Conservation (phyloP, 2,797 vertebrate genomes). For the Rhyacichthys aspro region DNA sequence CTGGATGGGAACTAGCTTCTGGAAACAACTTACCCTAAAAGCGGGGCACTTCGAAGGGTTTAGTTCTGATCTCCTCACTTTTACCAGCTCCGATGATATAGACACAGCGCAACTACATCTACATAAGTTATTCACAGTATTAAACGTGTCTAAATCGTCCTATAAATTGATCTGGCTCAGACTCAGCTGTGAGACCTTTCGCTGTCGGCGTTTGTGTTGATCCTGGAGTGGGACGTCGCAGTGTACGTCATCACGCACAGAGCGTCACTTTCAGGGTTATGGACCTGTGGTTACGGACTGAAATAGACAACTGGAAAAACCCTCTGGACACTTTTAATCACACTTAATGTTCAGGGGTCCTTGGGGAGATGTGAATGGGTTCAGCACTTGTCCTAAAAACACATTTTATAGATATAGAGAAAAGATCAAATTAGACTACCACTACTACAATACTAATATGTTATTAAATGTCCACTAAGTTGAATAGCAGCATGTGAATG, state of each 20-base stretch:
- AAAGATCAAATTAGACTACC: too few relatives aligned
- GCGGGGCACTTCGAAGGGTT: constrained; percentile 14
- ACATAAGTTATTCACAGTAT: not conserved
- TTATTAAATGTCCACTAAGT: too few relatives aligned
- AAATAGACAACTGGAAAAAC: constrained; percentile 69
- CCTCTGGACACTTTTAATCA: constrained; percentile 32
- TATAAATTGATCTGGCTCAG: constrained; percentile 7
- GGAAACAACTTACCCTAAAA: constrained; percentile 62
- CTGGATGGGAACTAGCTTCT: constrained; percentile 38
- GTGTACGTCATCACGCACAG: constrained; percentile 60
- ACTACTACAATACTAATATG: too few relatives aligned
- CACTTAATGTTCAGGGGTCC: not conserved
- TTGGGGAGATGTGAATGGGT: not conserved
- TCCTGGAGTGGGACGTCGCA: constrained; percentile 30
- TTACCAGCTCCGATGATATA: constrained; percentile 3
- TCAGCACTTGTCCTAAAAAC: not conserved
- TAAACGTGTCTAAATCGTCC: constrained; percentile 3
- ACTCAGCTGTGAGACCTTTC: constrained; percentile 26
- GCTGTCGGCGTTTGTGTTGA: constrained; percentile 55
- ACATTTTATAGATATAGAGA: too few relatives aligned
- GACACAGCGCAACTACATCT: not conserved
- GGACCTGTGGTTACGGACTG: constrained; percentile 28
- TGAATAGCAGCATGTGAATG: too few relatives aligned
- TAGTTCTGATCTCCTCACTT: not conserved
- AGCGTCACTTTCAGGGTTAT: constrained; percentile 27